These are phyloP conservation scores for Vipera latastei DNA, from an alignment of 2,797 vertebrate genomes.

Conservation along the genomic window DNA sequence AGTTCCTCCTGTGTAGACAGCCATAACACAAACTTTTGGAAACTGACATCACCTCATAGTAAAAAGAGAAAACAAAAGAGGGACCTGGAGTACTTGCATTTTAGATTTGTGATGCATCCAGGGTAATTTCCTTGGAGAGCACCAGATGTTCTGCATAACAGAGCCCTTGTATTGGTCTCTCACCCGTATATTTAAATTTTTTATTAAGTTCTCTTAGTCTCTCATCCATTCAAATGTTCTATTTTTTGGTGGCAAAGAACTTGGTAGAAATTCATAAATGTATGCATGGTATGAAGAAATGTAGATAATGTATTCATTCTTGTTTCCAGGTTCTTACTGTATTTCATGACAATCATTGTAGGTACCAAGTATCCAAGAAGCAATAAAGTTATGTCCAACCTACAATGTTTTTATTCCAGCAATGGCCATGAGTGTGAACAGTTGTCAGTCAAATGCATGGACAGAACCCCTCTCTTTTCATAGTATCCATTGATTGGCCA, in stretches of 20 bases:
- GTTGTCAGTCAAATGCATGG: background rate
- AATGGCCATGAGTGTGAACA: background rate
- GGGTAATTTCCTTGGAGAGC: background rate
- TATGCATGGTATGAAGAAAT: background rate
- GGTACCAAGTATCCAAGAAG: background rate
- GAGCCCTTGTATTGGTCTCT: background rate
- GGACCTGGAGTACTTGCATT: background rate
- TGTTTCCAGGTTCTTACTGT: background rate
- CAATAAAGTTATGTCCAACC: background rate
- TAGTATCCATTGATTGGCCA: background rate
- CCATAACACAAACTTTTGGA: background rate
- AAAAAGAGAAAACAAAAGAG: background rate
- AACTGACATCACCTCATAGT: background rate
- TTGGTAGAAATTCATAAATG: background rate
- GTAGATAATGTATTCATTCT: background rate
- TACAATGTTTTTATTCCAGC: background rate
- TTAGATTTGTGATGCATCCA: background rate
- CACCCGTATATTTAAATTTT: background rate
- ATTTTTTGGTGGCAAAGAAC: background rate
- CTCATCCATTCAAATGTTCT: background rate
- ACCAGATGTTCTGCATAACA: background rate
- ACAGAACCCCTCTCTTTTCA: background rate
- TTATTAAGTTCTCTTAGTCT: background rate
- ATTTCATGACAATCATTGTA: background rate
- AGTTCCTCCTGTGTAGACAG: background rate